A percentile compares a stretch with the other conserved stretches of the same genome.
Conservation (phyloP, 2,888 invertebrate species). For the Schizotus pectinicornis region DNA sequence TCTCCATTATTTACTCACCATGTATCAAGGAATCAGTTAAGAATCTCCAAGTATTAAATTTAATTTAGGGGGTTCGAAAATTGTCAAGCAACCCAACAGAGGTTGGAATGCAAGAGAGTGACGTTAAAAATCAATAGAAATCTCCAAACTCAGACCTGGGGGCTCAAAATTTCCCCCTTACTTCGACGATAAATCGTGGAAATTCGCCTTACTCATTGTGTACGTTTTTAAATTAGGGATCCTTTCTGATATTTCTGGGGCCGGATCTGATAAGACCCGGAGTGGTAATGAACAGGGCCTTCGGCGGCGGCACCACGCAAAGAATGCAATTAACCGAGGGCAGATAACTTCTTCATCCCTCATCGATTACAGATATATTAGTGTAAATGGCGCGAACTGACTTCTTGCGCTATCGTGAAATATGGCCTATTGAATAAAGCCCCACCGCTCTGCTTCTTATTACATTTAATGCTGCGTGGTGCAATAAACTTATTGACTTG, state of each 20-base stretch:
- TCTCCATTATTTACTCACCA: constrained; percentile 38
- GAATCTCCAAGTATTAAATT: too few relatives aligned
- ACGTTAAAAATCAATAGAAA: too few relatives aligned
- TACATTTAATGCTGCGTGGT: constrained; percentile 46
- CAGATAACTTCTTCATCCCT: constrained; percentile 53
- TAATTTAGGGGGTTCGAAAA: too few relatives aligned
- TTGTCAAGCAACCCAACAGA: too few relatives aligned
- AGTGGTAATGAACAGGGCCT: constrained; percentile 32
- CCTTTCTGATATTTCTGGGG: constrained; percentile 9
- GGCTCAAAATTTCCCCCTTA: too few relatives aligned
- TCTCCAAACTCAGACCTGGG: too few relatives aligned
- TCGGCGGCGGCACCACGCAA: constrained; percentile 35
- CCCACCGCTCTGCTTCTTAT: constrained; percentile 45
- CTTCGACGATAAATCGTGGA: too few relatives aligned
- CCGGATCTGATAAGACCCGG: constrained; percentile 4
- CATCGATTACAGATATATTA: constrained; percentile 58
- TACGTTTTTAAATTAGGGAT: too few relatives aligned
- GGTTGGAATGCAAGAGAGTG: too few relatives aligned
- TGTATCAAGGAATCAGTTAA: too few relatives aligned
- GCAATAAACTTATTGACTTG: constrained; percentile 37
- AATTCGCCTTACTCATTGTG: too few relatives aligned
- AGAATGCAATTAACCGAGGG: constrained; percentile 53
- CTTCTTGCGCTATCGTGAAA: constrained; percentile 53
- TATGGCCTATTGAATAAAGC: constrained; percentile 52
- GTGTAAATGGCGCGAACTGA: constrained; percentile 56